A percentile compares a stretch with the other conserved stretches of the same genome.
Evolutionary conservation across 2,113 vertebrate species (phyloP).

Genomic region (Ochotona curzoniae): DNA sequence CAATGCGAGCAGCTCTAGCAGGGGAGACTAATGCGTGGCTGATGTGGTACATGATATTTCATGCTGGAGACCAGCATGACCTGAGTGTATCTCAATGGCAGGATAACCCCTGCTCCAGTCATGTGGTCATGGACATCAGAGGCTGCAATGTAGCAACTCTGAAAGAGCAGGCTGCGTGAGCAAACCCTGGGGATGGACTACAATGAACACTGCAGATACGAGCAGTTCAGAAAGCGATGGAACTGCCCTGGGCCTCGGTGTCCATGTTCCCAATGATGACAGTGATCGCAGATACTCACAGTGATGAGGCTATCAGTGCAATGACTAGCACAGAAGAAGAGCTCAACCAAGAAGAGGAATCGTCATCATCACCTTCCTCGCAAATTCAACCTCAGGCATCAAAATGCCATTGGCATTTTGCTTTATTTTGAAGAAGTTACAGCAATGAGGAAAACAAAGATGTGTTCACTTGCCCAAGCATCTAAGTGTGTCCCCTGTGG

Average conservation of each 20-base stretch:
- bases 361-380: not conserved
- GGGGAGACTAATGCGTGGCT: slow-evolving; percentile 68
- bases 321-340: not conserved
- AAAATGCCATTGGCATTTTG: not conserved
- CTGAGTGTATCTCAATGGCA: slow-evolving; percentile 29
- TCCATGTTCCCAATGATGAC: not conserved
- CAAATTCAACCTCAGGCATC: too few relatives aligned
- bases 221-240: not conserved
- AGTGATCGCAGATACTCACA: not conserved
- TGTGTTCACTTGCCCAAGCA: not conserved
- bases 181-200: not conserved
- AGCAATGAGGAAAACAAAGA: not conserved
- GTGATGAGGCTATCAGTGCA: not conserved
- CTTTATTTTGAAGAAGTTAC: not conserved
- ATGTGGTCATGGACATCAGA: slow-evolving; percentile 33
- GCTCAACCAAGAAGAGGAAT: not conserved
- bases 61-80: slow-evolving; percentile 13
- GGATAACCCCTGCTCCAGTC: not conserved
- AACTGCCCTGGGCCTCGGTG: not conserved
- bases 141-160: not conserved
- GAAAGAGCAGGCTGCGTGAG: not conserved
- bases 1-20: slow-evolving; percentile 64
- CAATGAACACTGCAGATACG: not conserved
- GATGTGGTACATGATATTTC: slow-evolving; percentile 69
- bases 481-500: not conserved